Conservation (phyloP, 2,113 vertebrate species). For the Sardina pilchardus region DNA sequence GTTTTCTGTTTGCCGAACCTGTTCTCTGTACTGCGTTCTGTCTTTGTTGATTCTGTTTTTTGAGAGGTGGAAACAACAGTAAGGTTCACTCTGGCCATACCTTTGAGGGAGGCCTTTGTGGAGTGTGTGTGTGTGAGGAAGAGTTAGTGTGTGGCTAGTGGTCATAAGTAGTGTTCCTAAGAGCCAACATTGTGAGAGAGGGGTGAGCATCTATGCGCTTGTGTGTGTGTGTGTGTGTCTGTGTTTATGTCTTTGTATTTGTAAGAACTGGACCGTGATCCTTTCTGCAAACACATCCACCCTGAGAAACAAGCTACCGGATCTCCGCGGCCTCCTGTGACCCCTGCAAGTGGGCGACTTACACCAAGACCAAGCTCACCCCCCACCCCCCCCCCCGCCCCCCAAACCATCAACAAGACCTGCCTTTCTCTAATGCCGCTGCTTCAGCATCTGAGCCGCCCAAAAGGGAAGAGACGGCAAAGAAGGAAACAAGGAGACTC, state of each 20-base stretch:
- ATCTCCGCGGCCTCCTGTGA: neutral
- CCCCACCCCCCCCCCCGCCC: no score
- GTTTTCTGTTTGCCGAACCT: no score
- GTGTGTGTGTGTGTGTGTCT: neutral
- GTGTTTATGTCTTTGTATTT: neutral
- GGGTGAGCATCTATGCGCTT: neutral
- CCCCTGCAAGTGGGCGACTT: neutral
- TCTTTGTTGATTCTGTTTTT: neutral
- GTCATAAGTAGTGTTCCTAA: neutral
- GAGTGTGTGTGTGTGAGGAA: conserved; percentile 11
- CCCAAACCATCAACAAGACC: neutral
- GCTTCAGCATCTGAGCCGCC: neutral
- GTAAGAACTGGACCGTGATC: neutral
- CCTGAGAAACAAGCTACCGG: neutral
- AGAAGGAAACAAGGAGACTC: neutral
- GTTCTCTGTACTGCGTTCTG: neutral
- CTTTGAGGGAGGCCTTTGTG: conserved; percentile 43
- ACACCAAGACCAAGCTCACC: neutral
- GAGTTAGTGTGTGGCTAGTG: neutral
- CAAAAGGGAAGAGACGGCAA: neutral
- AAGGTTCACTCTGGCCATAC: conserved; percentile 31
- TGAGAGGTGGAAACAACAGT: neutral
- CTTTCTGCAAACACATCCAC: conserved; percentile 3
- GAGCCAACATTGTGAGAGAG: neutral
- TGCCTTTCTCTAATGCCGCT: neutral